These are phyloP conservation scores for Heteronetta atricapilla DNA, from an alignment of 2,113 vertebrate genomes.

Conservation along the genomic window DNA sequence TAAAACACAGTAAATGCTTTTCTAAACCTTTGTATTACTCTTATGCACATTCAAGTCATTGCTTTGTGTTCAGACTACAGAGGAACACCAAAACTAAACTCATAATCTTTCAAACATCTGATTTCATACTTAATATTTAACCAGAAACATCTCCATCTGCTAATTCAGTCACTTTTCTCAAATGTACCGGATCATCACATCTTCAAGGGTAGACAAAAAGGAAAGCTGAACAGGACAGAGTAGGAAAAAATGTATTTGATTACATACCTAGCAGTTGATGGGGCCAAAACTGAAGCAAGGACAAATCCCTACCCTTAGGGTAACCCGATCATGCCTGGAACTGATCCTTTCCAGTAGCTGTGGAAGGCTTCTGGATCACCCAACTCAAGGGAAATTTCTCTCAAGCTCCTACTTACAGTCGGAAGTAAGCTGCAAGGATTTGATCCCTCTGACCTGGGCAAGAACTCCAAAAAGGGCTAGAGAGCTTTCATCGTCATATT, in stretches of 20 bases:
- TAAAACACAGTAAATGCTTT: background rate
- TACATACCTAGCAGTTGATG: slow-evolving; percentile 49
- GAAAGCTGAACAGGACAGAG: background rate
- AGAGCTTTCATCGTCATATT: background rate
- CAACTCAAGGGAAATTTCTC: slow-evolving; percentile 51
- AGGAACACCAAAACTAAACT: slow-evolving; percentile 1
- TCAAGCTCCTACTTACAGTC: background rate
- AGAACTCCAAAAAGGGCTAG: background rate
- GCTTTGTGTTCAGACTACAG: slow-evolving; percentile 2
- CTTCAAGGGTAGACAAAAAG: slow-evolving; percentile 45
- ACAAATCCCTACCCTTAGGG: slow-evolving; percentile 85
- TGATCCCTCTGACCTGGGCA: slow-evolving; percentile 1
- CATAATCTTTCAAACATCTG: slow-evolving; percentile 2
- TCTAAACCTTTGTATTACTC: background rate
- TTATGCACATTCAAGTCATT: background rate
- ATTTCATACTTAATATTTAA: slow-evolving; percentile 28
- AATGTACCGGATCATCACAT: slow-evolving; percentile 37
- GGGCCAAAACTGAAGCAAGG: slow-evolving; percentile 82
- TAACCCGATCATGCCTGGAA: slow-evolving; percentile 84
- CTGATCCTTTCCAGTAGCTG: slow-evolving; percentile 71
- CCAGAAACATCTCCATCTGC: background rate
- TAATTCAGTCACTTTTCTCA: slow-evolving; percentile 25
- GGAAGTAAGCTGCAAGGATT: slow-evolving; percentile 8
- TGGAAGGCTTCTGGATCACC: slow-evolving; percentile 24
- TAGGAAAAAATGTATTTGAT: slow-evolving; percentile 68